Base-by-base conservation (phyloP, 1,140 invertebrate genomes). In the Drosophila lini region DNA sequence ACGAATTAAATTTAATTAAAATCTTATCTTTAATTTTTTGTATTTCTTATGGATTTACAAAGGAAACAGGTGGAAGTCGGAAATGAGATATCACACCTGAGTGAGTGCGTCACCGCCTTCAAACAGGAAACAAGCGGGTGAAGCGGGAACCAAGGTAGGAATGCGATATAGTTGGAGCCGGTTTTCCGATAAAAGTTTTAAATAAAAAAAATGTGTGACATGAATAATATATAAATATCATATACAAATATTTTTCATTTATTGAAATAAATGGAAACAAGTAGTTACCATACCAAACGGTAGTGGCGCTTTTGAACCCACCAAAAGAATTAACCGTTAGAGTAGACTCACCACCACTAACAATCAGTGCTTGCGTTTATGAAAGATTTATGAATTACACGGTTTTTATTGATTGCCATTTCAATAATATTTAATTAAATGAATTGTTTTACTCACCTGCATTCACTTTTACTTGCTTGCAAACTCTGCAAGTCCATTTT, bases 61-160 rank as follows among this genome's bases (percentile, higher is more conserved):
- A 50, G 38, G 60, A 55, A 63, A 50, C 41, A 61, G 25, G 44
- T 67, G 56, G 7, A 25, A 56, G 44, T 59, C 76, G 83, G 83
- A 88, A 75, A 88, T 82, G 59, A 88, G 83, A 88, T 88, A 88
- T 78, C 73, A 88, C 83, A 88, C 76, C 73, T 62, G 76, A 88
- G 61, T 88, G 68, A 88, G 59, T 82, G 42, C 82, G 76, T 80
- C 52, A 68, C 77, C 83, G 69, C 81, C 42, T 78, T 77, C 80
- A 69, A 67, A 34, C 77, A 61, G 67, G 71, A 83, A 77, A 59
- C 48, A 52, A 38, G 60, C 38, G 55, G 25, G 45, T 41, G 52
- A 45, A 42, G 34, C 11, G 42, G 10, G 19, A 19, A 5, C 3
- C 10, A 19, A 5, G 9, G 10, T 10, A 44, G 16, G 0, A 44